Evolutionary conservation across 1,140 invertebrate genomes (phyloP), one percentile per base, ranked within the genome.

Genomic region (Zophobas morio): DNA sequence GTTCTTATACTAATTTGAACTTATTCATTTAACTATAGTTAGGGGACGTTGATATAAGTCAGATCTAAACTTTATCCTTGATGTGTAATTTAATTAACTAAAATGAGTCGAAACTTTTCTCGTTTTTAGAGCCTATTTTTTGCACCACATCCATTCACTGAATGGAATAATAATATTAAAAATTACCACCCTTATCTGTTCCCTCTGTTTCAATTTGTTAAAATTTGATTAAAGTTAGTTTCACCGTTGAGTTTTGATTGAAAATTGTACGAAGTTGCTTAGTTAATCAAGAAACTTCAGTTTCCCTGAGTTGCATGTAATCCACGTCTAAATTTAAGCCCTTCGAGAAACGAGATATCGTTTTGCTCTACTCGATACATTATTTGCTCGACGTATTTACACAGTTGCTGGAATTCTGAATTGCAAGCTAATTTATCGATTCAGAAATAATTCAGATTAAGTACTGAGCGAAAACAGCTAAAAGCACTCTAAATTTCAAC

Each of bases 401-500:
- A 42, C 60, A 66, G 60, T 66, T 66, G 42, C 60, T 66, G 60
- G 60, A 66, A 66, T 66, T 66, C 60, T 6, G 6, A 66, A 66
- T 39, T 66, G 60, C 60, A 66, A 66, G 60, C 37, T 66, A 66
- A 66, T 66, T 40, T 66, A 66, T 66, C 60, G 60, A 66, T 66
- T 66, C 60, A 37, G 60, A 66, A 66, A 66, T 66, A 42, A 66
- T 66, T 42, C 60, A 66, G 36, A 66, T 66, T 66, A 66, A 66
- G 60, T 39, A 66, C 60, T 6, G 8, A 60, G 60, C n/a, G 60
- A 2, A 20, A 66, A 66, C 60, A 66, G 36, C 60, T 66, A 66
- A 66, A 66, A 66, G 60, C 60, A 66, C 60, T 66, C 20, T 66
- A 66, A 66, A 66, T 42, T 66, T 66, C 6, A 66, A 39, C 60